phyloP scores from a whole-genome alignment of 2,113 vertebrate genomes.

The Thinocorus orbignyianus region DNA sequence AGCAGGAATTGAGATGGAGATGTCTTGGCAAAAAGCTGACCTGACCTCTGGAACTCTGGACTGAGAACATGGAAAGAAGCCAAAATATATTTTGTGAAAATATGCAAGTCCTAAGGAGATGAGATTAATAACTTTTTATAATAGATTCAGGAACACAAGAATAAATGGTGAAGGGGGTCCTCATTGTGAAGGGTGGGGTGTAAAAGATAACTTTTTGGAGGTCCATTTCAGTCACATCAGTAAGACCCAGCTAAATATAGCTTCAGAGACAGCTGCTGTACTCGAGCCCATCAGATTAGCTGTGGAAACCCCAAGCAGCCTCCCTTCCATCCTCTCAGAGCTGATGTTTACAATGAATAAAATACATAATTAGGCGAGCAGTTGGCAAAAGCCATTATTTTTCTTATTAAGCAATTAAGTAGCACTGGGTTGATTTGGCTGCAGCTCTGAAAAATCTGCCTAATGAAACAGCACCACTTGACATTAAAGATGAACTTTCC shows the following conservation, averaged over 20 bases:
- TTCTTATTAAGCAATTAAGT: conserved; percentile 38
- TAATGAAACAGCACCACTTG: conserved; percentile 13
- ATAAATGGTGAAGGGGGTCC: neutral
- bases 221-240: neutral
- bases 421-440: neutral
- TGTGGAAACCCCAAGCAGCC: neutral
- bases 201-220: neutral
- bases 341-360: conserved; percentile 23
- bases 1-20: neutral
- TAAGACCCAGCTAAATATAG: neutral
- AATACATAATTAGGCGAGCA: conserved; percentile 40
- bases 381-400: conserved; percentile 33
- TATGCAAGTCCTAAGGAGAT: neutral
- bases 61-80: neutral
- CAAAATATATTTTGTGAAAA: neutral
- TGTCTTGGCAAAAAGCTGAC: neutral
- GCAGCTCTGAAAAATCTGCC: neutral
- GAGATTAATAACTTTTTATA: neutral
- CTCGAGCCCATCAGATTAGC: conserved; percentile 36
- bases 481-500: neutral
- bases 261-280: neutral
- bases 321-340: neutral
- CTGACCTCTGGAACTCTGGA: neutral
- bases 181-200: neutral
- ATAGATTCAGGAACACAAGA: neutral